Evolutionary conservation across 1,140 invertebrate species (phyloP), one percentile per base, ranked within the genome.

Genomic region (Cheumatopsyche charites): DNA sequence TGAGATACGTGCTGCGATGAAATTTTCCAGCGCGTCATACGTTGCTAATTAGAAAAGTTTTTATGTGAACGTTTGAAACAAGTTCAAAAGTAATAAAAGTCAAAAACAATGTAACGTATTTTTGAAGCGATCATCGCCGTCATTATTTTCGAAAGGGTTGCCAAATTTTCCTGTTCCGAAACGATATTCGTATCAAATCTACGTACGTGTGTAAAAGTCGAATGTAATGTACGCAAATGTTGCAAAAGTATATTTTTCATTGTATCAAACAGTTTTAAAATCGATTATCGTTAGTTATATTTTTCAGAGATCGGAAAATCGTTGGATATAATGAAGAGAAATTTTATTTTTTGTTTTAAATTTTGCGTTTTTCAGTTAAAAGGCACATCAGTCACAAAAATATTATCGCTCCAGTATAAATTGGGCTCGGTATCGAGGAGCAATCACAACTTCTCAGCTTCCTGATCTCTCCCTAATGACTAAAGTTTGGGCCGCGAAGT

Each of bases 381-480:
- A n/a, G 19, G 47, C 47, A 17, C 3, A 26, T 5, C 23, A 23
- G 2, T 58, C 55, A 26, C 25, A 58, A 58, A 58, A 58, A 58
- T 58, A 58, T 58, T 23, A 58, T 25, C 55, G 23, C 21, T 58
- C n/a, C 55, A 9, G 21, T 58, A 58, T 58, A 58, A 58, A 58
- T 58, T 58, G 55, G 55, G 55, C 13, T 11, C 55, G 63, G 23
- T 66, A 66, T 66, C 63, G 43, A 43, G 36, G 12, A 66, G 43
- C 42, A 43, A 66, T 66, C 63, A 47, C 21, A 66, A 66, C 63
- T 66, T 66, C 41, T 12, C 63, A 45, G 23, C 25, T 25, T 66
- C 41, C 41, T 47, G 43, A 66, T 66, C 41, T 66, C 63, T 45
- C 41, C 23, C 63, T 66, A 66, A 66, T 66, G 63, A 66, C 41